Base-by-base conservation (phyloP, 2,888 invertebrate genomes). In the Polymixis flavicincta region DNA sequence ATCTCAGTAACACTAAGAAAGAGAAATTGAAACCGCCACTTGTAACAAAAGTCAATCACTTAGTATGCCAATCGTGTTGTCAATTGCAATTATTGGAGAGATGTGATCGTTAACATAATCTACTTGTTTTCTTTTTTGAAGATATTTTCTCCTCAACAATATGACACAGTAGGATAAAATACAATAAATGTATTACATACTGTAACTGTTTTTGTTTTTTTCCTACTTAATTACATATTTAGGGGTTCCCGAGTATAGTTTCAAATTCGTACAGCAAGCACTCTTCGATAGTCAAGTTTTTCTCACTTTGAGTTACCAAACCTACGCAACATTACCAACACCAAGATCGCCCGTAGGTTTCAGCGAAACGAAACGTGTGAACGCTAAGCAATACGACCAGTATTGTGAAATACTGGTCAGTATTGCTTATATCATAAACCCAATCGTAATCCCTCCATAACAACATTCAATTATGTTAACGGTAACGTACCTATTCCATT, bases 401-500 rank as follows among this genome's bases (percentile, higher is more conserved):
- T n/a, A n/a, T n/a, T n/a, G n/a, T n/a, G n/a, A n/a, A 59, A 17
- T 17, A 32, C 9, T 11, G 55, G 22, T 45, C 72, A 66, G 52
- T 48, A 52, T 72, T 25, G 13, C 11, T 14, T 45, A 37, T 65
- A 55, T 25, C 37, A 76, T 65, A 71, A 52, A 59, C 22, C 61
- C 22, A 22, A 50, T 13, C 55, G 19, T 73, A 72, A 59, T 73
- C 60, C 74, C 45, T 64, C 13, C 22, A 60, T 52, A 59, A 64
- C 52, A 64, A 59, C 69, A 76, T 83, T 76, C 63, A 76, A 80
- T 83, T 83, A 74, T 72, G 66, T 57, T 59, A 57, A 32, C 45
- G 60, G 55, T 69, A 61, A 59, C 48, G 59, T 80, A 63, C 54
- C 59, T 59, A 71, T 79, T 83, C 75, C 65, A 83, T 83, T 80